Evolutionary conservation across 1,140 invertebrate species (phyloP).

Genomic region (Lethrus apterus): DNA sequence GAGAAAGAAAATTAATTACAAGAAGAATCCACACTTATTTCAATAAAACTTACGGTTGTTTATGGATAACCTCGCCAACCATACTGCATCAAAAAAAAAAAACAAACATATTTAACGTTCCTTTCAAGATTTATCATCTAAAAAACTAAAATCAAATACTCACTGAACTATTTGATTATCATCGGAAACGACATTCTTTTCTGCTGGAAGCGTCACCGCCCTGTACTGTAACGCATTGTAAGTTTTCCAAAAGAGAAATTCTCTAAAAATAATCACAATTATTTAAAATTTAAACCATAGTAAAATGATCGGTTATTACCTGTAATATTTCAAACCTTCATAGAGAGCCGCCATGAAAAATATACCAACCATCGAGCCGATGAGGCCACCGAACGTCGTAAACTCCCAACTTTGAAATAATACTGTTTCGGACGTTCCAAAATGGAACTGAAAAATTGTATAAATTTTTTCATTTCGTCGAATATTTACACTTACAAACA

Average conservation of each 20-base stretch:
- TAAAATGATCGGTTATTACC: conserved; percentile 33
- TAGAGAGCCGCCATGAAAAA: conserved; percentile 80
- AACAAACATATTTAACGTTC: conserved; percentile 8
- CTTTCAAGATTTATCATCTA: neutral
- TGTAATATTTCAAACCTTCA: conserved; percentile 87
- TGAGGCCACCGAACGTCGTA: conserved; percentile 59
- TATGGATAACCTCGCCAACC: conserved; percentile 64
- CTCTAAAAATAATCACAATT: conserved; percentile 43
- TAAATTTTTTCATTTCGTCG: conserved; percentile 1
- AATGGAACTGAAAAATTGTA: conserved; percentile 70
- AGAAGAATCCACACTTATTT: too few relatives aligned
- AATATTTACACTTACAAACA: conserved; percentile 25
- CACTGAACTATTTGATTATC: conserved; percentile 66
- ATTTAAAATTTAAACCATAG: conserved; percentile 9
- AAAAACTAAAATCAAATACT: conserved; percentile 41
- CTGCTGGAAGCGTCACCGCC: conserved; percentile 62
- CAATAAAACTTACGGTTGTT: conserved; percentile 63
- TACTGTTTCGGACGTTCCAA: conserved; percentile 63
- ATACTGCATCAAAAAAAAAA: conserved; percentile 41
- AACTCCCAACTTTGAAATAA: conserved; percentile 76
- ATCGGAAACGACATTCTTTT: conserved; percentile 57
- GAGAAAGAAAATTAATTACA: too few relatives aligned
- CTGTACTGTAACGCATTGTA: conserved; percentile 61
- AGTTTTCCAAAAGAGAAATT: conserved; percentile 76
- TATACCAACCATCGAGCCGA: conserved; percentile 78